These are phyloP conservation scores for Diadegma fenestrale DNA, from an alignment of 2,888 invertebrate species.

Conservation along the genomic window DNA sequence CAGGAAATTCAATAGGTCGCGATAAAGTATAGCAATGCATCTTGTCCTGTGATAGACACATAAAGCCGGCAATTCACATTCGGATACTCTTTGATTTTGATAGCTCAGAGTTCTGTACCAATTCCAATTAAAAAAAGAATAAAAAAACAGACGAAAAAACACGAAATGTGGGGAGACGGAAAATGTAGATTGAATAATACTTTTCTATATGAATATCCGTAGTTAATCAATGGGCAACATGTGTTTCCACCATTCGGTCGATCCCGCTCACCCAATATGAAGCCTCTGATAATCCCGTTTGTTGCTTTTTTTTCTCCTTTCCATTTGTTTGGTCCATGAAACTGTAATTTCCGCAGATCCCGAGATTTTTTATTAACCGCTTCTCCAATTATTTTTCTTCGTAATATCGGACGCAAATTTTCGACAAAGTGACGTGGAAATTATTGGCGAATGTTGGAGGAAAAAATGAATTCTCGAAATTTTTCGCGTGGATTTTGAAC, in stretches of 20 bases:
- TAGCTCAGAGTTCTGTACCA: constrained; percentile 49
- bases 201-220: background rate
- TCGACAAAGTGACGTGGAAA: background rate
- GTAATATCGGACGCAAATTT: background rate
- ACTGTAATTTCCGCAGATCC: background rate
- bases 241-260: constrained; percentile 31
- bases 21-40: constrained; percentile 52
- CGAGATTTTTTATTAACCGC: background rate
- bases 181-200: constrained; percentile 35
- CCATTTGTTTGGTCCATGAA: background rate
- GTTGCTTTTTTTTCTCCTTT: background rate
- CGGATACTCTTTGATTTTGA: constrained; percentile 61
- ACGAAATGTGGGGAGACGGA: background rate
- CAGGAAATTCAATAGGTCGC: constrained; percentile 64
- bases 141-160: background rate
- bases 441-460: background rate
- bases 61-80: constrained; percentile 39
- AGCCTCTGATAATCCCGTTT: constrained; percentile 40
- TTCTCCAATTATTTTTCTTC: background rate
- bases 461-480: too few relatives aligned
- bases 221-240: constrained; percentile 38
- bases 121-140: constrained; percentile 50
- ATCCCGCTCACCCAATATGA: constrained; percentile 31
- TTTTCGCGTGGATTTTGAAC: too few relatives aligned
- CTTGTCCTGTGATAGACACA: constrained; percentile 18